Evolutionary conservation across 2,113 vertebrate genomes (phyloP), one percentile per base, ranked within the genome.

Genomic region (Aphyosemion australe): DNA sequence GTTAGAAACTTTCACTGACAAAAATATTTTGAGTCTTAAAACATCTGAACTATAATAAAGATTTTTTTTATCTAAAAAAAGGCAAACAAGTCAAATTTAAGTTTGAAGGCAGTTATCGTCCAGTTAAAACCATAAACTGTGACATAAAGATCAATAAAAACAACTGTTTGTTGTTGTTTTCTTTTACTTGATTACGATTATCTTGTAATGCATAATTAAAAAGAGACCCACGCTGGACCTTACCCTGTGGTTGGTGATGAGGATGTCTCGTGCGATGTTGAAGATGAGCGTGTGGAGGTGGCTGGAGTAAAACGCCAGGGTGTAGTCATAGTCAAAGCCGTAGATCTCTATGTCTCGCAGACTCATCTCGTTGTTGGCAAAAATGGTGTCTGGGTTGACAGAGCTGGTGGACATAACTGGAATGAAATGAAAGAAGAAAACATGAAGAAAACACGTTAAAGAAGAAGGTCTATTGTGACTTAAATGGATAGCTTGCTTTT

Each of bases 281-380:
- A 98, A 99, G 82, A 99, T 99, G 42, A 98, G 89, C 0, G 95
- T 99, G 90, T 99, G 97, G 12, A 99, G 92, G 68, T 97, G 93
- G 55, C 94, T 94, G 16, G 97, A 99, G 83, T 99, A 99, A 69
- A 99, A 99, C 0, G 98, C 97, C 83, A 99, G 75, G 0, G 97
- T 99, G 87, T 99, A 99, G 86, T 99, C 97, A 0, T 99, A 99
- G 88, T 99, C 97, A 42, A 99, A 99, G 26, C 97, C 97, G 4
- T 98, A 99, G 87, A 99, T 95, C 86, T 99, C 96, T 0, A 94
- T 97, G 78, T 99, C 95, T 1, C 93, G 92, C 46, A 99, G 93
- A 82, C 95, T 97, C 94, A 97, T 96, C 87, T 99, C 96, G 48
- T 99, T 99, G 93, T 99, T 99, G 13, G 97, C 94, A 89, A 99